Evolutionary conservation across 1,140 invertebrate species (phyloP).

Genomic region (Hypothenemus hampei): DNA sequence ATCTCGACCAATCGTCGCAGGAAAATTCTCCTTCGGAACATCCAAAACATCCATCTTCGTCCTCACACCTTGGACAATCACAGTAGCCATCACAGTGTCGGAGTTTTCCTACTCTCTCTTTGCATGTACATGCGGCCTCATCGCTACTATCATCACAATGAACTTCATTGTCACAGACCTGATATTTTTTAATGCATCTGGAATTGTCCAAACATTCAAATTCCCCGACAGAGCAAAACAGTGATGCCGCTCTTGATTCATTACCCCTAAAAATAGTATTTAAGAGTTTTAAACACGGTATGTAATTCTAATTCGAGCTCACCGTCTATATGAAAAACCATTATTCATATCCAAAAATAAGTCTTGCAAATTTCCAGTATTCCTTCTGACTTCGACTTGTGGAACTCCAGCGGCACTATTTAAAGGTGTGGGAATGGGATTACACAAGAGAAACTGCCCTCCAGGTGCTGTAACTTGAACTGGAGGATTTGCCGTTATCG

Average conservation of each 20-base stretch:
- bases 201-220: conserved; percentile 48
- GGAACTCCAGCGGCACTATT: conserved; percentile 31
- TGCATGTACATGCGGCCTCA: conserved; percentile 70
- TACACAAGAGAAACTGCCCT: conserved; percentile 42
- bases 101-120: conserved; percentile 55
- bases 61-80: conserved; percentile 71
- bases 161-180: conserved; percentile 69
- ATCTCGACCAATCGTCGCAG: conserved; percentile 54
- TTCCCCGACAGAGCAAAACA: conserved; percentile 38
- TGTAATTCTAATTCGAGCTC: neutral
- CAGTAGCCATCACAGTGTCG: conserved; percentile 76
- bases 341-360: conserved; percentile 16
- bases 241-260: conserved; percentile 30
- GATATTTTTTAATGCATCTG: conserved; percentile 55
- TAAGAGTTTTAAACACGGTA: too few relatives aligned
- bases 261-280: too few relatives aligned
- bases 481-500: neutral
- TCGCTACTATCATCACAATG: conserved; percentile 80
- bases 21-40: conserved; percentile 60
- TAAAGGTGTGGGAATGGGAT: conserved; percentile 33
- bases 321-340: neutral
- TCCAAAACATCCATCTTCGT: conserved; percentile 70
- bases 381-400: conserved; percentile 35
- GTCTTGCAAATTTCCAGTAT: conserved; percentile 29
- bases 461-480: conserved; percentile 28